These are phyloP conservation scores for Andrena hattorfiana DNA, from an alignment of 2,888 invertebrate species.

Conservation along the genomic window DNA sequence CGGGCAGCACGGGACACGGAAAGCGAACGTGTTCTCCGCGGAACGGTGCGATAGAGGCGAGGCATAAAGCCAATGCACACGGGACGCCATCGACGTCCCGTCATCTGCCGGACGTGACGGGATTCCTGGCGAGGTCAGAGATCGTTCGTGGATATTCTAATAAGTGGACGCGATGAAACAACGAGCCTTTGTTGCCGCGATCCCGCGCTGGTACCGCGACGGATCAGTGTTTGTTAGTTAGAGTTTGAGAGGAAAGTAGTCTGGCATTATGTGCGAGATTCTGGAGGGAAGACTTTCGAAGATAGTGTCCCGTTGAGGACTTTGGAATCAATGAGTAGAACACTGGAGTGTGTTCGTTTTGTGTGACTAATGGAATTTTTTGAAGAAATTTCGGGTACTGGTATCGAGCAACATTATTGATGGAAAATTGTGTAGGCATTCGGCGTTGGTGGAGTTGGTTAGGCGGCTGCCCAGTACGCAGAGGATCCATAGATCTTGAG, in stretches of 20 bases:
- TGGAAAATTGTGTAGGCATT: too few relatives aligned
- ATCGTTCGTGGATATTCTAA: conserved; percentile 63
- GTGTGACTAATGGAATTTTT: too few relatives aligned
- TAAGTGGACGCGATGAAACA: conserved; percentile 56
- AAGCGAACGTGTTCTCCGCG: conserved; percentile 65
- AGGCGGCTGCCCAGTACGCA: too few relatives aligned
- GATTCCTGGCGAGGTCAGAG: conserved; percentile 58
- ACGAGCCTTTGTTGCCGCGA: conserved; percentile 48
- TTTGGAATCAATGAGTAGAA: too few relatives aligned
- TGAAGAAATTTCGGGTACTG: too few relatives aligned
- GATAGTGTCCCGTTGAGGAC: too few relatives aligned
- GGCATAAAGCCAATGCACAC: conserved; percentile 49
- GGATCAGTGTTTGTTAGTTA: conserved; percentile 28
- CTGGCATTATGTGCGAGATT: neutral
- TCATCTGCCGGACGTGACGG: conserved; percentile 60
- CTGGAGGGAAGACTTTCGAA: neutral
- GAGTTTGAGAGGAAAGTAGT: neutral
- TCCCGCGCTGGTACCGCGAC: conserved; percentile 2
- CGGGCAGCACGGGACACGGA: conserved; percentile 53
- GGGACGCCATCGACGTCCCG: conserved; percentile 62
- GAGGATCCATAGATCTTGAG: too few relatives aligned
- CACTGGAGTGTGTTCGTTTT: too few relatives aligned
- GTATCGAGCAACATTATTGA: too few relatives aligned
- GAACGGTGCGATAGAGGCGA: conserved; percentile 48
- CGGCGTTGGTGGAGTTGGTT: too few relatives aligned